Evolutionary conservation across 64 coral and sea anemone genomes (phyloP), one percentile per base, ranked within the genome.

Genomic region (Orbicella faveolata): DNA sequence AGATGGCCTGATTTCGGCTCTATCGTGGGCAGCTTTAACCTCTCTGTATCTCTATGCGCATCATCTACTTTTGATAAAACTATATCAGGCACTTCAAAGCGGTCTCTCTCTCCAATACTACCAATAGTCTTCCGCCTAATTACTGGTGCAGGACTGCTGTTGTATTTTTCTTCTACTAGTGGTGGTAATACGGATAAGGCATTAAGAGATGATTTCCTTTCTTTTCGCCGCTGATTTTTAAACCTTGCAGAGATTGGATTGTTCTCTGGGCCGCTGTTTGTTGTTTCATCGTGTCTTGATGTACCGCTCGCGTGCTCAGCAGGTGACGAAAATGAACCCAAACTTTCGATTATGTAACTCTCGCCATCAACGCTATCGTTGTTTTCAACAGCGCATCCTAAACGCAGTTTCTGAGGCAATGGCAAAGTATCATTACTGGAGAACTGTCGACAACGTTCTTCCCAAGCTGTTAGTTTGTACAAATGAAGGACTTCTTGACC

Each of bases 11-110:
- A 85, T 70, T 72, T 72, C 25, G 67, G 25, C 39, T 52, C 65
- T 72, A 85, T 70, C 68, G 52, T 85, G 15, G 82, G 82, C 3
- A 85, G 68, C 37, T 72, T 85, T 52, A 85, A 72, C 8, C 20
- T 37, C 21, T 69, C 14, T 33, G 36, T 15, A 69, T 52, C 37
- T 13, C 53, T 72, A 19, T 8, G 8, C 14, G 70, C 82, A 36
- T 73, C 23, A 25, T 85, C 65, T 30, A 35, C 39, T 30, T 85
- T 12, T 12, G 82, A 72, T 85, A 85, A 25, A 30, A 85, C 82
- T 85, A 85, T 70, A 17, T 17, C 44, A 15, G 82, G 82, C 6
- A 85, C 23, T 52, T 72, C 63, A 44, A 73, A 72, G 10, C 12
- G 9, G 30, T 85, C 66, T 11, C n/a, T 73, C 17, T 52, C 37